These are phyloP conservation scores for Acleris laterana DNA, from an alignment of 2,888 invertebrate species.

Conservation along the genomic window DNA sequence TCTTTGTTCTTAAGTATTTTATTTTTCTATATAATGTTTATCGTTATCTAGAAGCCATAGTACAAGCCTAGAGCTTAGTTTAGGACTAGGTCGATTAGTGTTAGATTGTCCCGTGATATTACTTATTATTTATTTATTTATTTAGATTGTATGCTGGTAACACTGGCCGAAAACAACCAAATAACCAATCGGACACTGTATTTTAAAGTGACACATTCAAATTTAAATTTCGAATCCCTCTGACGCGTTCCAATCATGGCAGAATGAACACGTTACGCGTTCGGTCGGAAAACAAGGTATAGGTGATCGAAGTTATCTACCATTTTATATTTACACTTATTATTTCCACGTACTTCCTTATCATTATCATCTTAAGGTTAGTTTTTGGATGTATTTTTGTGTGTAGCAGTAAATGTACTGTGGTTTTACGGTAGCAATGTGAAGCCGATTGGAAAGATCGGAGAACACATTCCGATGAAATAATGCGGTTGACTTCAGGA, in stretches of 20 bases:
- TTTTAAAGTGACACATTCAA: conserved; percentile 67
- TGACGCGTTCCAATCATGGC: conserved; percentile 63
- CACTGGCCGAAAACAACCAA: conserved; percentile 5
- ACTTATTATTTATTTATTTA: no score
- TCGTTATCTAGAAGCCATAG: no score
- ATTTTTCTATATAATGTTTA: no score
- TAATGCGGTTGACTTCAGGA: conserved; percentile 47
- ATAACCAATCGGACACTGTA: conserved; percentile 30
- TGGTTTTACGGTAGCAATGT: conserved; percentile 67
- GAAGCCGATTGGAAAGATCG: conserved; percentile 73
- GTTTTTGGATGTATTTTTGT: background rate
- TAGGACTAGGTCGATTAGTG: no score
- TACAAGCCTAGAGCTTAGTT: no score
- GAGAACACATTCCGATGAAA: conserved; percentile 70
- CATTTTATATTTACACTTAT: conserved; percentile 33
- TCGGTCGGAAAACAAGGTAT: conserved; percentile 63
- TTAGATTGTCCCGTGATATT: no score
- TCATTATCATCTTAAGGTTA: conserved; percentile 35
- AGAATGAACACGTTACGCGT: conserved; percentile 59
- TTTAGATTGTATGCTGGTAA: no score
- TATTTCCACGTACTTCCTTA: background rate
- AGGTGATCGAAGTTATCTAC: conserved; percentile 53
- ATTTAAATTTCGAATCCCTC: conserved; percentile 61
- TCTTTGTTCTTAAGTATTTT: no score
- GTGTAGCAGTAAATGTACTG: conserved; percentile 6